These are phyloP conservation scores for Drosophila mauritiana DNA, from an alignment of 1,140 invertebrate species.

Conservation along the genomic window DNA sequence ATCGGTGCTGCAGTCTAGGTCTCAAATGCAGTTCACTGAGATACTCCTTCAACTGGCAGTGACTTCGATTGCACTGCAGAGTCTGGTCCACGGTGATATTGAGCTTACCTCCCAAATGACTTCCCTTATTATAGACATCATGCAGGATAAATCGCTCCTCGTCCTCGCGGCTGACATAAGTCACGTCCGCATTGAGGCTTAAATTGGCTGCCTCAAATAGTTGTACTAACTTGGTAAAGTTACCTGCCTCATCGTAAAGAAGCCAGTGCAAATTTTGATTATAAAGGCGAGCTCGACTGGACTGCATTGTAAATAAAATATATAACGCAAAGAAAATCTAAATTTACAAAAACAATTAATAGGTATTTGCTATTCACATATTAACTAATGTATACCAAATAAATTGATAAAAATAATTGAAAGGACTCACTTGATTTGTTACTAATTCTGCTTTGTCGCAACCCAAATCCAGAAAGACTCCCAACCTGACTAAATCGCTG, in stretches of 20 bases:
- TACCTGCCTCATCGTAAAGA: slow-evolving; percentile 56
- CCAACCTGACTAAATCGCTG: slow-evolving; percentile 48
- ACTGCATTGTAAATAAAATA: slow-evolving; percentile 34
- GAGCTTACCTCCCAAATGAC: slow-evolving; percentile 63
- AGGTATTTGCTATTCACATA: no score
- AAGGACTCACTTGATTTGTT: slow-evolving; percentile 52
- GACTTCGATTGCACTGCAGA: slow-evolving; percentile 48
- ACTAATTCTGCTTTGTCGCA: slow-evolving; percentile 44
- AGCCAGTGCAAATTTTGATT: slow-evolving; percentile 66
- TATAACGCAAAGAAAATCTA: no score
- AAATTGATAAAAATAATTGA: not conserved
- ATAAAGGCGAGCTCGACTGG: slow-evolving; percentile 52
- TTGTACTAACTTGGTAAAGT: slow-evolving; percentile 37
- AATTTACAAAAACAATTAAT: not conserved
- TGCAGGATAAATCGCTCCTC: slow-evolving; percentile 43
- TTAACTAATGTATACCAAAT: not conserved
- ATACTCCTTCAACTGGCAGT: slow-evolving; percentile 48
- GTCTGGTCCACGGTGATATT: slow-evolving; percentile 75
- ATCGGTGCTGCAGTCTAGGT: slow-evolving; percentile 57
- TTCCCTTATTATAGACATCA: slow-evolving; percentile 80
- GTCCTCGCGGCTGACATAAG: slow-evolving; percentile 22
- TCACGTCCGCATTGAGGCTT: slow-evolving; percentile 70
- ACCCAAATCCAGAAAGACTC: slow-evolving; percentile 64
- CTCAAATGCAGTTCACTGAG: slow-evolving; percentile 58
- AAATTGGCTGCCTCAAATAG: slow-evolving; percentile 60